phyloP scores from a whole-genome alignment of 2,113 vertebrate genomes.

The Labrus mixtus region DNA sequence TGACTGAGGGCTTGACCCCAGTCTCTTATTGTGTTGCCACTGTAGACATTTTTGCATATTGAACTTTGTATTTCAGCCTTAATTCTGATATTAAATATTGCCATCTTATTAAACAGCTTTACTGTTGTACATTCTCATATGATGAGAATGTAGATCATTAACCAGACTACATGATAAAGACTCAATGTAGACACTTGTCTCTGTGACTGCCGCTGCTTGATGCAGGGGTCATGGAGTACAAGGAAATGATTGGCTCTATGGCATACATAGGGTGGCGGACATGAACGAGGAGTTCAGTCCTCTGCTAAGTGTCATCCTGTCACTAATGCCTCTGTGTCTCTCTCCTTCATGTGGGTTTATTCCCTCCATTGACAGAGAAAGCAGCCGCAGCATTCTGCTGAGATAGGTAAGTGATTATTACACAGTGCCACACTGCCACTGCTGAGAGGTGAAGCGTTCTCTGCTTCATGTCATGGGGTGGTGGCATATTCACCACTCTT shows the following conservation, averaged over 20 bases:
- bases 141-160: constrained; percentile 50
- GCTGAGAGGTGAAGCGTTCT: constrained; percentile 64
- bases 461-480: constrained; percentile 57
- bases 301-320: constrained; percentile 67
- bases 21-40: constrained; percentile 4
- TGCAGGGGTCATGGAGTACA: constrained; percentile 51
- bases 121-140: constrained; percentile 48
- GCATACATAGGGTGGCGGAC: constrained; percentile 53
- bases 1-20: constrained; percentile 40
- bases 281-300: constrained; percentile 69
- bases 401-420: constrained; percentile 85
- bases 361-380: constrained; percentile 85
- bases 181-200: constrained; percentile 10
- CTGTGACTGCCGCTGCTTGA: constrained; percentile 58
- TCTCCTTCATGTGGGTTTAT: constrained; percentile 82
- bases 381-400: constrained; percentile 77
- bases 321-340: constrained; percentile 85
- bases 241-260: constrained; percentile 35
- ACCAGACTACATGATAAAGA: background rate
- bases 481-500: constrained; percentile 59
- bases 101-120: background rate
- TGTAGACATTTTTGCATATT: background rate
- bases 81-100: background rate
- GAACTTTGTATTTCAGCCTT: background rate
- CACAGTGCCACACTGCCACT: constrained; percentile 51